These are phyloP conservation scores for Melitaea cinxia DNA, from an alignment of 1,140 invertebrate species.

Conservation along the genomic window DNA sequence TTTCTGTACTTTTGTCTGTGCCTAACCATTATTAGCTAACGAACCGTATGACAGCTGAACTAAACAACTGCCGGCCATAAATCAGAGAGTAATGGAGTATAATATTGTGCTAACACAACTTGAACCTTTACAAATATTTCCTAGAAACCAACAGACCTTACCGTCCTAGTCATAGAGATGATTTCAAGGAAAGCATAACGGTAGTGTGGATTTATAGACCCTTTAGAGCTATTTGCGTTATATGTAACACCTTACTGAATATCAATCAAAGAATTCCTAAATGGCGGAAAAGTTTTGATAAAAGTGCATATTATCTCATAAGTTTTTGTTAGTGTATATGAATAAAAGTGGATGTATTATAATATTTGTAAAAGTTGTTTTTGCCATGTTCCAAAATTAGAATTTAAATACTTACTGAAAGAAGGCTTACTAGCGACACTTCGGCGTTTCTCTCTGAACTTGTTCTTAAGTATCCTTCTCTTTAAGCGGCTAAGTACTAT, in stretches of 20 bases:
- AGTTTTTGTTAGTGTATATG: neutral
- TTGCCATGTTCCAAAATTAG: neutral
- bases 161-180: slow-evolving; percentile 22
- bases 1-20: slow-evolving; percentile 1
- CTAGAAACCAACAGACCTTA: slow-evolving; percentile 23
- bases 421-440: slow-evolving; percentile 52
- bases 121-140: slow-evolving; percentile 36
- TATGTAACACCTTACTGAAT: slow-evolving; percentile 44
- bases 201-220: slow-evolving; percentile 24
- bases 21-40: slow-evolving; percentile 28
- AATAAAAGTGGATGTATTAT: too few relatives aligned
- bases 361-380: too few relatives aligned
- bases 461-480: slow-evolving; percentile 79
- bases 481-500: slow-evolving; percentile 76
- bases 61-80: slow-evolving; percentile 41
- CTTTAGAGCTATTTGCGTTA: slow-evolving; percentile 38
- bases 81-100: slow-evolving; percentile 53
- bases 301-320: neutral
- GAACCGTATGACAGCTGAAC: slow-evolving; percentile 38
- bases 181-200: neutral
- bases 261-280: slow-evolving; percentile 31
- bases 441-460: slow-evolving; percentile 73
- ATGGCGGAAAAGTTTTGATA: neutral
- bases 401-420: slow-evolving; percentile 25
- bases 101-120: slow-evolving; percentile 50